phyloP scores from a whole-genome alignment of 2,113 vertebrate species.

The Globicephala melas region DNA sequence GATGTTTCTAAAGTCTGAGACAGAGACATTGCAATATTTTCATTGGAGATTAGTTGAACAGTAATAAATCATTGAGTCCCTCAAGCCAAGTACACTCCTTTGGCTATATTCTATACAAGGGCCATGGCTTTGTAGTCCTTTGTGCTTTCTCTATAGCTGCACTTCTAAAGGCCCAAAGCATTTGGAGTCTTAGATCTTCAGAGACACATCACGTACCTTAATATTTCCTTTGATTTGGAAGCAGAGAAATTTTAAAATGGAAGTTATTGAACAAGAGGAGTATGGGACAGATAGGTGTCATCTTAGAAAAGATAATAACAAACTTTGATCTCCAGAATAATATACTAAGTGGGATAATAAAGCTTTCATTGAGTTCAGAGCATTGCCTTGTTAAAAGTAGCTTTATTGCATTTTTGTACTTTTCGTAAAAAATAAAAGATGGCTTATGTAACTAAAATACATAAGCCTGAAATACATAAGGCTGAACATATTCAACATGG shows the following conservation, averaged over 20 bases:
- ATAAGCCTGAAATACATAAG: background rate
- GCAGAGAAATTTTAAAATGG: conserved; percentile 62
- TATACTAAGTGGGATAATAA: conserved; percentile 62
- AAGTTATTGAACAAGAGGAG: conserved; percentile 63
- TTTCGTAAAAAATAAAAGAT: conserved; percentile 52
- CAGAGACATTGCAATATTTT: conserved; percentile 30
- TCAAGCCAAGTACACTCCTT: conserved; percentile 45
- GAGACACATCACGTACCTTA: conserved; percentile 61
- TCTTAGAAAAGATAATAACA: conserved; percentile 61
- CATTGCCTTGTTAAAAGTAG: conserved; percentile 46
- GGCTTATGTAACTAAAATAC: conserved; percentile 39
- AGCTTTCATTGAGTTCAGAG: conserved; percentile 43
- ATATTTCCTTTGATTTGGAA: conserved; percentile 71
- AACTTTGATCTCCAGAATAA: conserved; percentile 71
- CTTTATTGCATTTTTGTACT: conserved; percentile 56
- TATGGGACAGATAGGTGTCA: conserved; percentile 44
- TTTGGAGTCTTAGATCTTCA: conserved; percentile 72
- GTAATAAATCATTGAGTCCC: conserved; percentile 57
- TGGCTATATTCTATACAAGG: conserved; percentile 46
- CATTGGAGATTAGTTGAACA: conserved; percentile 41
- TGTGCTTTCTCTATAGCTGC: conserved; percentile 54
- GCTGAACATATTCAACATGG: conserved; percentile 17
- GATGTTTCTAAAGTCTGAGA: conserved; percentile 54
- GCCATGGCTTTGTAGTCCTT: conserved; percentile 54
- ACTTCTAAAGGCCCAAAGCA: conserved; percentile 62